phyloP scores from a whole-genome alignment of 2,888 invertebrate species.

The Acleris literana region DNA sequence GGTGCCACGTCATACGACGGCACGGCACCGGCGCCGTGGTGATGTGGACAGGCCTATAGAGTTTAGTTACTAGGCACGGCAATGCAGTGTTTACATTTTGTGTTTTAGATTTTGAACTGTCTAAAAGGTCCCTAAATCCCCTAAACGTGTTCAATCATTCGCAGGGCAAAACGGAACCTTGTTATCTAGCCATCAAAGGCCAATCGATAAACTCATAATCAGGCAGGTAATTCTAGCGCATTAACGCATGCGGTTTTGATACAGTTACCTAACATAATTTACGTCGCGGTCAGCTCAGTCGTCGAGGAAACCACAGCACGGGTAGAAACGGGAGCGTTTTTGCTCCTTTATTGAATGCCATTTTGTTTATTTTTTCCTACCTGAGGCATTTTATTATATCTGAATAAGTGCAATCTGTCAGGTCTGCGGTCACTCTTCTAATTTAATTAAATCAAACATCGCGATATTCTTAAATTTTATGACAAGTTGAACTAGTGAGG shows the following conservation, averaged over 20 bases:
- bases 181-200: not conserved
- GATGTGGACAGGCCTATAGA: no score
- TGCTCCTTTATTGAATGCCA: slow-evolving; percentile 43
- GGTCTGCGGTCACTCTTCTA: slow-evolving; percentile 3
- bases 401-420: slow-evolving; percentile 36
- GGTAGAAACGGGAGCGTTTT: slow-evolving; percentile 53
- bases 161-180: no score
- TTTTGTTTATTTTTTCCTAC: slow-evolving; percentile 41
- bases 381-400: slow-evolving; percentile 21
- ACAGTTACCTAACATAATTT: slow-evolving; percentile 56
- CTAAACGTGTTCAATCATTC: no score
- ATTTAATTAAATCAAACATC: slow-evolving; percentile 15
- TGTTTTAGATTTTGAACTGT: not conserved
- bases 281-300: slow-evolving; percentile 46
- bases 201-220: slow-evolving; percentile 9
- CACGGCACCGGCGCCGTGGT: no score
- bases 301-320: slow-evolving; percentile 55
- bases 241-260: slow-evolving; percentile 48
- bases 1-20: no score
- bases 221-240: slow-evolving; percentile 16
- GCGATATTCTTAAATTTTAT: slow-evolving; percentile 1
- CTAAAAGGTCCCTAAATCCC: no score
- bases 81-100: not conserved
- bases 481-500: slow-evolving; percentile 2
- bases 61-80: not conserved